phyloP scores from a whole-genome alignment of 2,113 vertebrate species.

The Marmota monax region DNA sequence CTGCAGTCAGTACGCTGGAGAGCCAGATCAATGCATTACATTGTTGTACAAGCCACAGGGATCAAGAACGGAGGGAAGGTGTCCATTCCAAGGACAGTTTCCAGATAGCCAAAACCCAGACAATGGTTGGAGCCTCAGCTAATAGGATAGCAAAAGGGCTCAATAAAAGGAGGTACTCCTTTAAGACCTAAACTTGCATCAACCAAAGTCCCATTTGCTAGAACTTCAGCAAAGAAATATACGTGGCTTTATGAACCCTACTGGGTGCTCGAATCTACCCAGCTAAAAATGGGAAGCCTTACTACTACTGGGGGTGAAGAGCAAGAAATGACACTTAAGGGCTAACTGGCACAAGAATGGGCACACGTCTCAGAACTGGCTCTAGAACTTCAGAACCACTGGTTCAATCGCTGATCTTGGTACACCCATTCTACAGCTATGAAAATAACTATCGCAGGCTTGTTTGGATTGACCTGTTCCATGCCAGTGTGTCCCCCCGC shows the following conservation, averaged over 20 bases:
- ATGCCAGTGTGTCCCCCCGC: too few relatives aligned
- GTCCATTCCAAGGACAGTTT: background rate
- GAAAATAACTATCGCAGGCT: background rate
- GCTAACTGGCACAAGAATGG: background rate
- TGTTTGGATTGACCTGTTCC: background rate
- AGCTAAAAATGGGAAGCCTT: background rate
- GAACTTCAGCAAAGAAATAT: background rate
- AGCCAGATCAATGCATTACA: accelerated
- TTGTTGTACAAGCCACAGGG: too few relatives aligned
- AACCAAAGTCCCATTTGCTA: accelerated
- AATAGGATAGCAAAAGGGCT: background rate
- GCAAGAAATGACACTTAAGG: background rate
- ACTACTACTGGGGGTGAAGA: background rate
- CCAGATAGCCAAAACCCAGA: background rate
- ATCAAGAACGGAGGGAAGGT: background rate
- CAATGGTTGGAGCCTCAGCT: background rate
- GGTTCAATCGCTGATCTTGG: too few relatives aligned
- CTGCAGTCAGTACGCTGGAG: too few relatives aligned
- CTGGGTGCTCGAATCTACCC: too few relatives aligned
- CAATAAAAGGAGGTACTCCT: background rate
- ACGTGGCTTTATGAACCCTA: too few relatives aligned
- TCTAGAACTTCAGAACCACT: too few relatives aligned
- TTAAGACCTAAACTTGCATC: background rate
- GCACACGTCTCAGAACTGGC: accelerated
- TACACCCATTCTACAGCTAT: background rate